phyloP scores from a whole-genome alignment of 2,888 invertebrate species.

The Latheticus oryzae region DNA sequence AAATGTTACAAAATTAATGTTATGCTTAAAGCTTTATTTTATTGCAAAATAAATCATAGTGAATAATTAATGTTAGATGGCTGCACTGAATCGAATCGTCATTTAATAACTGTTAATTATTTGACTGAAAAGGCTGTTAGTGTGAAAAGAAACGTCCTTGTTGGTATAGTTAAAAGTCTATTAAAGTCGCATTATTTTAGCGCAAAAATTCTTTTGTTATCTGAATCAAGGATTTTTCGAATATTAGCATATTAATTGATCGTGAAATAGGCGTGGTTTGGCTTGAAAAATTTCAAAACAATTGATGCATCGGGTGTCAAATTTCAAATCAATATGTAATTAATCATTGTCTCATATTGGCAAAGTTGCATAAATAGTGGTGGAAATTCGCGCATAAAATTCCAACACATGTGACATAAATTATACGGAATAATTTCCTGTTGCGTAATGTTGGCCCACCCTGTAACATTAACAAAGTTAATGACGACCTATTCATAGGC shows the following conservation, averaged over 20 bases:
- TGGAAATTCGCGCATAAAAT: constrained; percentile 23
- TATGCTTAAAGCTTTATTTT: too few relatives aligned
- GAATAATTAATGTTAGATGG: too few relatives aligned
- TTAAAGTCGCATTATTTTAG: constrained; percentile 34
- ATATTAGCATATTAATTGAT: constrained; percentile 9
- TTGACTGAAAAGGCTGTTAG: constrained; percentile 25
- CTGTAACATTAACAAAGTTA: constrained; percentile 47
- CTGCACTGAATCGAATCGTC: constrained; percentile 5
- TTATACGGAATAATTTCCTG: constrained; percentile 48
- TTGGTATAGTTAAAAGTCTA: constrained; percentile 21
- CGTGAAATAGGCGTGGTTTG: constrained; percentile 2
- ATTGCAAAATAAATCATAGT: too few relatives aligned
- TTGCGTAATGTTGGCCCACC: constrained; percentile 50
- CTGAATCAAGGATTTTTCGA: constrained; percentile 12
- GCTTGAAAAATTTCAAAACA: constrained; percentile 14
- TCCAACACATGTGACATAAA: constrained; percentile 35
- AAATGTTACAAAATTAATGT: too few relatives aligned
- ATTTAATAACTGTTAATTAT: constrained; percentile 24
- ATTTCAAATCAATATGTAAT: not conserved
- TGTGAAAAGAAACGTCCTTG: constrained; percentile 27
- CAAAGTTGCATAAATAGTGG: constrained; percentile 19
- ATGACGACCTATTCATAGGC: constrained; percentile 46
- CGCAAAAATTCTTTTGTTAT: constrained; percentile 28
- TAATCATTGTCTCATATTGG: constrained; percentile 31
- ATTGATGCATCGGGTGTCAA: constrained; percentile 25